These are phyloP conservation scores for Willisornis vidua DNA, from an alignment of 2,113 vertebrate genomes.

Conservation along the genomic window DNA sequence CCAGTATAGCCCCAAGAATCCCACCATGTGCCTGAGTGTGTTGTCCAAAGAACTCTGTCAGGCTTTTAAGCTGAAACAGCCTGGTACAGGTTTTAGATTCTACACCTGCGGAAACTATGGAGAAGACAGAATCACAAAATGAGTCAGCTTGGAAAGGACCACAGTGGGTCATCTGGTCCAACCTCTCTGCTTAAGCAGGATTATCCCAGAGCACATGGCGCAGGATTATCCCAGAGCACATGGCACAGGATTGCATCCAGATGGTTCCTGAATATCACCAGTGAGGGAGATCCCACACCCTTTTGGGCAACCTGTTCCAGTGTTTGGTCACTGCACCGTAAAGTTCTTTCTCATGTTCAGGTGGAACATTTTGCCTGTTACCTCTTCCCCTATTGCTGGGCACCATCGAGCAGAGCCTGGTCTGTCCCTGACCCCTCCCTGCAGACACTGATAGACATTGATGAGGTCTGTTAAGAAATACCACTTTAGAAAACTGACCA, in stretches of 20 bases:
- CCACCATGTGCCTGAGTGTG: background rate
- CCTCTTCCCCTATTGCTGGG: background rate
- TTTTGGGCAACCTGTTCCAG: background rate
- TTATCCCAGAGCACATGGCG: background rate
- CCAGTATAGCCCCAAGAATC: background rate
- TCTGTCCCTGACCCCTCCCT: background rate
- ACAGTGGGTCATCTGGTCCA: background rate
- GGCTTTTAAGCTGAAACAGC: background rate
- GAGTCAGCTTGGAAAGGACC: background rate
- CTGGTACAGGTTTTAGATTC: background rate
- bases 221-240: background rate
- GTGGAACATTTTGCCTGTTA: background rate
- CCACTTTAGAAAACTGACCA: background rate
- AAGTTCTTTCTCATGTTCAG: background rate
- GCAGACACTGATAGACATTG: fast-evolving
- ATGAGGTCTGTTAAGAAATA: background rate
- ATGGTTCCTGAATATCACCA: background rate
- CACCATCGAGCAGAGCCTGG: fast-evolving
- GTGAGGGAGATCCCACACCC: background rate
- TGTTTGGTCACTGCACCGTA: background rate
- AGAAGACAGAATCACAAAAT: background rate
- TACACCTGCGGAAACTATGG: background rate
- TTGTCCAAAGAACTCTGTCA: background rate
- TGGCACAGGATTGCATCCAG: background rate
- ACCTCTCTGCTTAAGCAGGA: too few relatives aligned